Evolutionary conservation across 2,113 vertebrate species (phyloP).

Genomic region (Ranitomeya imitator): DNA sequence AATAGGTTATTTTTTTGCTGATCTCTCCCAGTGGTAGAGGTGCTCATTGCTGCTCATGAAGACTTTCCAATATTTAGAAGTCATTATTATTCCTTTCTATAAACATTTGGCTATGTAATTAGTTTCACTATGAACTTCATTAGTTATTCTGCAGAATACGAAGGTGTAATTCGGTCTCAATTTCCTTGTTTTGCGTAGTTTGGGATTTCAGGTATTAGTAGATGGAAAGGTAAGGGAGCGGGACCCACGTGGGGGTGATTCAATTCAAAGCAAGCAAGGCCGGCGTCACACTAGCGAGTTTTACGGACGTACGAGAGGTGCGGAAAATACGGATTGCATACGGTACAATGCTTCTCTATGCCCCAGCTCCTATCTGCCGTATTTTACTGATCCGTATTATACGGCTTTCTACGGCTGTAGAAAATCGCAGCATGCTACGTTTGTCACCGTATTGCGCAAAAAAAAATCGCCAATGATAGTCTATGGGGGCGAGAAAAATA

Average conservation of each 20-base stretch:
- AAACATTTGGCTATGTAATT: not conserved
- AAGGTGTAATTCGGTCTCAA: not conserved
- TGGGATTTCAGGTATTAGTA: not conserved
- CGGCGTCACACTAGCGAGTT: too few relatives aligned
- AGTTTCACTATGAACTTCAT: not conserved
- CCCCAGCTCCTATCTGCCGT: too few relatives aligned
- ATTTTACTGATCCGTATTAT: too few relatives aligned
- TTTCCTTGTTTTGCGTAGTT: not conserved
- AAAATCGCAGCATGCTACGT: too few relatives aligned
- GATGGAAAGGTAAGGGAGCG: not conserved
- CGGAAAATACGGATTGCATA: too few relatives aligned
- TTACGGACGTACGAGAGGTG: too few relatives aligned
- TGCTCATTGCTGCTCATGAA: not conserved
- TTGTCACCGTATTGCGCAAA: too few relatives aligned
- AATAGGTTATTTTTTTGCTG: too few relatives aligned
- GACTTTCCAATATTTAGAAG: not conserved
- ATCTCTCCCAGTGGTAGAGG: not conserved
- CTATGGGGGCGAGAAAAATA: too few relatives aligned
- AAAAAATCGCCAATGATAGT: too few relatives aligned
- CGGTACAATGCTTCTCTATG: too few relatives aligned
- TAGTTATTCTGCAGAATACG: not conserved
- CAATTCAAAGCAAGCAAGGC: not conserved
- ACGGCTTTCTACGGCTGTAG: too few relatives aligned
- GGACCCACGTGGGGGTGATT: not conserved
- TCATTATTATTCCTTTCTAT: not conserved